Percentiles rank a stretch among this genome's conserved stretches.
These are phyloP conservation scores for Murina feae DNA, from an alignment of 2,113 vertebrate species.

Conservation along the genomic window DNA sequence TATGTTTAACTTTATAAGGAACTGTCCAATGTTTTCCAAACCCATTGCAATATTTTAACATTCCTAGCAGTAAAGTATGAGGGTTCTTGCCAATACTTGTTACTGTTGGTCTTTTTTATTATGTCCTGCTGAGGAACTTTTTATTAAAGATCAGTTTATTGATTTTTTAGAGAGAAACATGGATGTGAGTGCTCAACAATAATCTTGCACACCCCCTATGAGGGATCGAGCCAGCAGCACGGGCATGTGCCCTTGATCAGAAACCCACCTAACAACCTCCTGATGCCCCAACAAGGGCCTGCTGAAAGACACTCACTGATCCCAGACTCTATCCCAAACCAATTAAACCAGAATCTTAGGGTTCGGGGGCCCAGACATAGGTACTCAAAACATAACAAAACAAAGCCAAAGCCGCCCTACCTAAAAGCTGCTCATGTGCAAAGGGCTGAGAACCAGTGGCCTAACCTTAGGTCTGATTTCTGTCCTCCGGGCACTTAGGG, in stretches of 20 bases:
- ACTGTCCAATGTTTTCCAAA: neutral
- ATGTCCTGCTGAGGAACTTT: neutral
- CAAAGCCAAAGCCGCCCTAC: neutral
- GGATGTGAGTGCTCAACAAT: no score
- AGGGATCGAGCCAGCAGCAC: no score
- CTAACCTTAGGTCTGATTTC: neutral
- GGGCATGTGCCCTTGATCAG: no score
- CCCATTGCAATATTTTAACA: neutral
- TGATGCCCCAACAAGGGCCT: no score
- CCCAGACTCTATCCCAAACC: neutral
- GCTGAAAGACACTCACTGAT: neutral
- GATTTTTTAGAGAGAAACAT: no score
- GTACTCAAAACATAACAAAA: neutral
- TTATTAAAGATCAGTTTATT: no score
- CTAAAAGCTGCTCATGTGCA: neutral
- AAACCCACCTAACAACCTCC: no score
- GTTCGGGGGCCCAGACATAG: neutral
- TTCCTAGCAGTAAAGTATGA: neutral
- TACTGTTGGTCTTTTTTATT: neutral
- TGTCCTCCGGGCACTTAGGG: neutral
- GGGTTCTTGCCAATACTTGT: neutral
- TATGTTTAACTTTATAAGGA: neutral
- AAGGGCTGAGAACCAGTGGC: neutral
- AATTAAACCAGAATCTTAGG: neutral
- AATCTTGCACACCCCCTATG: no score